A percentile compares a stretch with the other conserved stretches of the same genome.
Conservation (phyloP, 2,888 invertebrate species). For the Myopa tessellatipennis region DNA sequence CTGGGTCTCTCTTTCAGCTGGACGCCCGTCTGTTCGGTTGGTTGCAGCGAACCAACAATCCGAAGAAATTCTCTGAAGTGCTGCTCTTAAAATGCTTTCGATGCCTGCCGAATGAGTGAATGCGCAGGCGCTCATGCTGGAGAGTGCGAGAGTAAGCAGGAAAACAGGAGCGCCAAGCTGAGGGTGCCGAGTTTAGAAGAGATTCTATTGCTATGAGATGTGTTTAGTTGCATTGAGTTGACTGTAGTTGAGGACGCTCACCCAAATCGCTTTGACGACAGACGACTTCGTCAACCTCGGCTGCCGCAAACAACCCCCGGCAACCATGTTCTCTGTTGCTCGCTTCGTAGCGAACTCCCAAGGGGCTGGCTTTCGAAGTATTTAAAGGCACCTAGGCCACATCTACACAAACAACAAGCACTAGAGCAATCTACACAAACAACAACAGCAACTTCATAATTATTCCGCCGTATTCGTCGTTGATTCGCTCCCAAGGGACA, state of each 20-base stretch:
- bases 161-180: background rate
- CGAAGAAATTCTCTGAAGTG: background rate
- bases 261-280: background rate
- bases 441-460: background rate
- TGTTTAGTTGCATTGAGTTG: background rate
- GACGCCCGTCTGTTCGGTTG: background rate
- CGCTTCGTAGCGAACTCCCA: slow-evolving; percentile 41
- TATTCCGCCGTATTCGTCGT: slow-evolving; percentile 1
- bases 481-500: slow-evolving; percentile 38
- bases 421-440: slow-evolving; percentile 17
- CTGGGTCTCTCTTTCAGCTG: slow-evolving; percentile 20
- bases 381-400: slow-evolving; percentile 34
- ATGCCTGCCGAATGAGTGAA: background rate
- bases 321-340: background rate
- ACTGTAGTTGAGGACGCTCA: background rate
- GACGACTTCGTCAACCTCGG: background rate
- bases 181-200: slow-evolving; percentile 20
- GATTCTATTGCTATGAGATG: background rate
- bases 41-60: slow-evolving; percentile 15
- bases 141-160: slow-evolving; percentile 3
- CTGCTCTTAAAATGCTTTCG: slow-evolving; percentile 44
- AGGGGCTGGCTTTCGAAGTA: slow-evolving; percentile 49
- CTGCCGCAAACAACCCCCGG: background rate
- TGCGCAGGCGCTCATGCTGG: background rate
- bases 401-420: slow-evolving; percentile 20